Evolutionary conservation across 2,888 invertebrate genomes (phyloP).

Genomic region (Tholera decimalis): DNA sequence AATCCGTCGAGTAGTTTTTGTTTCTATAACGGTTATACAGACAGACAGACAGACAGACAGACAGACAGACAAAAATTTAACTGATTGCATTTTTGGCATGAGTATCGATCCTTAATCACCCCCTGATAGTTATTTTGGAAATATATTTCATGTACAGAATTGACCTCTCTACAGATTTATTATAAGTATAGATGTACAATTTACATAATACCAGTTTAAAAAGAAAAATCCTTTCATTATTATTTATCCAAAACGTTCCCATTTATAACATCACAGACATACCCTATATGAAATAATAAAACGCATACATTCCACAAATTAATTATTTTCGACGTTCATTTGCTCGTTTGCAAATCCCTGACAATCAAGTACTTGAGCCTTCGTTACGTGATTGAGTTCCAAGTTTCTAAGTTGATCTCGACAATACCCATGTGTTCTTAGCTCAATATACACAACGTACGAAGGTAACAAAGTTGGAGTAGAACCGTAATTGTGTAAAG

Average conservation of each 20-base stretch:
- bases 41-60: no score
- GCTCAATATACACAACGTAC: slow-evolving; percentile 60
- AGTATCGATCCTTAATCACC: no score
- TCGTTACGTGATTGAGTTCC: slow-evolving; percentile 60
- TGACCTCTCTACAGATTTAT: no score
- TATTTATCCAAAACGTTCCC: slow-evolving; percentile 18
- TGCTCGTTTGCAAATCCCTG: slow-evolving; percentile 60
- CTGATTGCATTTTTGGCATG: no score
- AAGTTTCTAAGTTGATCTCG: slow-evolving; percentile 68
- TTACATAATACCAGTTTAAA: no score
- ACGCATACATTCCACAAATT: slow-evolving; percentile 41
- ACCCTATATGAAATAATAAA: slow-evolving; percentile 44
- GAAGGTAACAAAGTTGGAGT: slow-evolving; percentile 56
- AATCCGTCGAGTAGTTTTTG: no score
- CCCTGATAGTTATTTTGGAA: no score
- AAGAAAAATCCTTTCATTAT: slow-evolving; percentile 20
- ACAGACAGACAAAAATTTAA: no score
- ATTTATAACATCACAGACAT: slow-evolving; percentile 22
- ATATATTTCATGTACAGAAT: no score
- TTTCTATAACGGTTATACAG: no score
- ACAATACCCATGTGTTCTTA: slow-evolving; percentile 69
- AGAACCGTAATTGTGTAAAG: slow-evolving; percentile 58
- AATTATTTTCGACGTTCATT: slow-evolving; percentile 52
- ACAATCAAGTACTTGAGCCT: slow-evolving; percentile 58
- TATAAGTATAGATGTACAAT: no score